Percentiles rank a stretch among this genome's conserved stretches.
These are phyloP conservation scores for Stegodyphus mimosarum DNA, from an alignment of 1,140 invertebrate genomes.

Conservation along the genomic window DNA sequence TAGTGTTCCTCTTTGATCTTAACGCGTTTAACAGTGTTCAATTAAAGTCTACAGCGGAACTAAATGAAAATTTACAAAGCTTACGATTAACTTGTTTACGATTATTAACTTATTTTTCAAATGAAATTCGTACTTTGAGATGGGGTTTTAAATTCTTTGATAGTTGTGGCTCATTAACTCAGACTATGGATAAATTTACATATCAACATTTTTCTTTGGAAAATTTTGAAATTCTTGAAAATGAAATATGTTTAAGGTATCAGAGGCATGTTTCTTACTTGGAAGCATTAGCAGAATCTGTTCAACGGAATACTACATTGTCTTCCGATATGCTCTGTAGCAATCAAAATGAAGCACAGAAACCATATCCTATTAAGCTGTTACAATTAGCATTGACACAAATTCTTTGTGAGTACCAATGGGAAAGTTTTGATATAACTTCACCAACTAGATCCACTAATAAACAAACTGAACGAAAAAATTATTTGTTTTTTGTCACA, in stretches of 20 bases:
- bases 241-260: slow-evolving; percentile 39
- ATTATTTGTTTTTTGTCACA: slow-evolving; percentile 30
- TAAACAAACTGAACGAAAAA: background rate
- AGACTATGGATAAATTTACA: slow-evolving; percentile 42
- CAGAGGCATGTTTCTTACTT: slow-evolving; percentile 29
- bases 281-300: slow-evolving; percentile 24
- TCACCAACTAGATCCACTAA: slow-evolving; percentile 4
- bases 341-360: background rate
- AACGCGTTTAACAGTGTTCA: slow-evolving; percentile 18
- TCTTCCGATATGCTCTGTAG: background rate
- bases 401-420: slow-evolving; percentile 45
- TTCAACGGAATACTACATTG: background rate
- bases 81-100: slow-evolving; percentile 40
- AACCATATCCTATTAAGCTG: slow-evolving; percentile 5
- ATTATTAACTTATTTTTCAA: slow-evolving; percentile 37
- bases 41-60: background rate
- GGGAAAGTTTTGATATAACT: slow-evolving; percentile 20
- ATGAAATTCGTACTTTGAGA: slow-evolving; percentile 13
- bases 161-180: slow-evolving; percentile 28
- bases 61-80: slow-evolving; percentile 17
- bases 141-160: slow-evolving; percentile 58
- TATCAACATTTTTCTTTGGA: slow-evolving; percentile 23
- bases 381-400: slow-evolving; percentile 42
- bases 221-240: slow-evolving; percentile 51
- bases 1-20: slow-evolving; percentile 52